Conservation (phyloP, 1,140 invertebrate species). For the Leptopilina clavipes region DNA sequence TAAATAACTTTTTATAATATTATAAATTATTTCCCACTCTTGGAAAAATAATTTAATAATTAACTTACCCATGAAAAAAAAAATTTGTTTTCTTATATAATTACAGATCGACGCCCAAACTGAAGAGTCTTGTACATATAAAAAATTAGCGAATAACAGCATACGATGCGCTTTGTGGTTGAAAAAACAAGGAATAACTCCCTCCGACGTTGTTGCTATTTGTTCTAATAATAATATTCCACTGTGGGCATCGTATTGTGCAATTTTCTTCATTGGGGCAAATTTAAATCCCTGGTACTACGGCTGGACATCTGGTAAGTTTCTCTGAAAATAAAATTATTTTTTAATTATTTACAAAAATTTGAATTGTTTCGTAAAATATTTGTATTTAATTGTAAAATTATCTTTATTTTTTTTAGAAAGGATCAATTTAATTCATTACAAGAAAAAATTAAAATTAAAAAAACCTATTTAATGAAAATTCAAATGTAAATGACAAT, state of each 20-base stretch:
- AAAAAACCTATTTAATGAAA: too few species aligned
- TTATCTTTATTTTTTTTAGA: too few species aligned
- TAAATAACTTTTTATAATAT: too few species aligned
- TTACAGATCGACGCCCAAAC: constrained; percentile 71
- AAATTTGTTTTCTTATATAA: too few species aligned
- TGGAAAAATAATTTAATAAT: too few species aligned
- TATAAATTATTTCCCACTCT: too few species aligned
- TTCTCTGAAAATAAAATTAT: constrained; percentile 14
- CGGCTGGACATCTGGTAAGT: constrained; percentile 36
- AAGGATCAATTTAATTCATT: too few species aligned
- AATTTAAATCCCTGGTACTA: constrained; percentile 52
- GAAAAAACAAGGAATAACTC: constrained; percentile 62
- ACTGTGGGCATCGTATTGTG: constrained; percentile 69
- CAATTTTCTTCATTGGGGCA: constrained; percentile 70
- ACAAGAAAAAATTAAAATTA: too few species aligned
- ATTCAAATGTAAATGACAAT: too few species aligned
- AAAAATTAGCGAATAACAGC: constrained; percentile 64
- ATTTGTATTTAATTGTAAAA: too few species aligned
- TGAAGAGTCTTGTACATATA: constrained; percentile 67
- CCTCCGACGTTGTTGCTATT: constrained; percentile 69
- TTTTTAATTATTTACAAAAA: neutral
- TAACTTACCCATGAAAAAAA: too few species aligned
- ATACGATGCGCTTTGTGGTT: constrained; percentile 69
- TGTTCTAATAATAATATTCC: constrained; percentile 72
- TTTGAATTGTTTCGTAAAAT: too few species aligned